Conservation (phyloP, 2,888 invertebrate genomes). For the Anodontia alba region DNA sequence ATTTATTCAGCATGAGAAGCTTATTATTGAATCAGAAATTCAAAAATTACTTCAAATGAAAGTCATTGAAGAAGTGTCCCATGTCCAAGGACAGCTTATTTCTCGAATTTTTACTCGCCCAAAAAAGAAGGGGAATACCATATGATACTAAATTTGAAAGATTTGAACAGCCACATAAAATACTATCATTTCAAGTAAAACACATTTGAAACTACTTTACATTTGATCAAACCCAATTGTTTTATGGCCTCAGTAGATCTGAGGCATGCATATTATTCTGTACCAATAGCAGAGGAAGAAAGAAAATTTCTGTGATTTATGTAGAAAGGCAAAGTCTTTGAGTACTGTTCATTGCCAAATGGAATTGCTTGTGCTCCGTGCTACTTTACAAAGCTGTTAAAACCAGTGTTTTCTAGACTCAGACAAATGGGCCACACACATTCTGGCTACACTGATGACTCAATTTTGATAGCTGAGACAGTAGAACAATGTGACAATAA, state of each 20-base stretch:
- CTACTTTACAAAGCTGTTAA: neutral
- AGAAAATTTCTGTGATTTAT: neutral
- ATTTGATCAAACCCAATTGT: no score
- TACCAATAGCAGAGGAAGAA: neutral
- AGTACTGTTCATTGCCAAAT: neutral
- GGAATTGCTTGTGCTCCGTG: neutral
- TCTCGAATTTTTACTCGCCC: neutral
- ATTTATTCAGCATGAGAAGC: neutral
- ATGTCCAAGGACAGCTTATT: neutral
- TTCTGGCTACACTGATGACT: neutral
- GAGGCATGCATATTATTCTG: neutral
- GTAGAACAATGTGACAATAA: neutral
- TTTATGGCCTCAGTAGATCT: no score
- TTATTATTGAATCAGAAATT: neutral
- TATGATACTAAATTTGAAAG: neutral
- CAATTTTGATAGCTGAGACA: neutral
- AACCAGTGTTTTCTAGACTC: neutral
- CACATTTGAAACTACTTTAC: no score
- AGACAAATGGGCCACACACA: neutral
- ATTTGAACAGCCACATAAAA: neutral
- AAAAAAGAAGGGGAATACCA: neutral
- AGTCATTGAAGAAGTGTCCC: neutral
- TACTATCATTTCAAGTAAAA: no score
- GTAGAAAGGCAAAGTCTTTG: neutral
- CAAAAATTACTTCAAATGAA: neutral